phyloP scores from a whole-genome alignment of 2,797 vertebrate genomes.

The Periparus ater region DNA sequence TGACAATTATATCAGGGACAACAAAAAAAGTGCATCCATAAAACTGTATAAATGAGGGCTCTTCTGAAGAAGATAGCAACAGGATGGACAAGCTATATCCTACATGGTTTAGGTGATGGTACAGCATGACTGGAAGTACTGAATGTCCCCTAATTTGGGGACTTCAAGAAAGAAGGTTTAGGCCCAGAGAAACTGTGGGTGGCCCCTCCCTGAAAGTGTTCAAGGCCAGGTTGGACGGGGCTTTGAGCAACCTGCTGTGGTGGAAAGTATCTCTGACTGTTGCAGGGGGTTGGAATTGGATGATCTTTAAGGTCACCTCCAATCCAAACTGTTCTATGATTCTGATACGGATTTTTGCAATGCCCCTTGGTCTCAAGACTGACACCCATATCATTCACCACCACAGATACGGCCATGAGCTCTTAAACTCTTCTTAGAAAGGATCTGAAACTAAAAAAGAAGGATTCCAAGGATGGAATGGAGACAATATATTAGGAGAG shows the following conservation, averaged over 20 bases:
- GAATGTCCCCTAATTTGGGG: not conserved
- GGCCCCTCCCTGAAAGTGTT: rapidly evolving
- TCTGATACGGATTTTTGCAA: not conserved
- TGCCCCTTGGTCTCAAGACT: not conserved
- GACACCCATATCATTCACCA: not conserved
- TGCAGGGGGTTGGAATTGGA: not conserved
- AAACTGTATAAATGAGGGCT: not conserved
- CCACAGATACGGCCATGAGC: not conserved
- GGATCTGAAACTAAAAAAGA: not conserved
- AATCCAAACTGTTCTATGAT: not conserved
- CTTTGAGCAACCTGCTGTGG: not conserved
- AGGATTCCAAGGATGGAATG: not conserved
- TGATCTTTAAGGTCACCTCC: not conserved
- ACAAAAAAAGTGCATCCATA: not conserved
- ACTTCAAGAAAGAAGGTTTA: not conserved
- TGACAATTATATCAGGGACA: not conserved
- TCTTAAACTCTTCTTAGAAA: not conserved
- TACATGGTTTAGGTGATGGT: not conserved
- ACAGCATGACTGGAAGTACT: not conserved
- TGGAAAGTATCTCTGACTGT: not conserved
- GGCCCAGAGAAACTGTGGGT: not conserved
- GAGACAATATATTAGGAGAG: not conserved
- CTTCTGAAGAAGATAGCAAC: not conserved
- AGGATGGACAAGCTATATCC: rapidly evolving
- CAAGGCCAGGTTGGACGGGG: not conserved